Evolutionary conservation across 2,888 invertebrate species (phyloP), one percentile per base, ranked within the genome.

Genomic region (Oithona nana): DNA sequence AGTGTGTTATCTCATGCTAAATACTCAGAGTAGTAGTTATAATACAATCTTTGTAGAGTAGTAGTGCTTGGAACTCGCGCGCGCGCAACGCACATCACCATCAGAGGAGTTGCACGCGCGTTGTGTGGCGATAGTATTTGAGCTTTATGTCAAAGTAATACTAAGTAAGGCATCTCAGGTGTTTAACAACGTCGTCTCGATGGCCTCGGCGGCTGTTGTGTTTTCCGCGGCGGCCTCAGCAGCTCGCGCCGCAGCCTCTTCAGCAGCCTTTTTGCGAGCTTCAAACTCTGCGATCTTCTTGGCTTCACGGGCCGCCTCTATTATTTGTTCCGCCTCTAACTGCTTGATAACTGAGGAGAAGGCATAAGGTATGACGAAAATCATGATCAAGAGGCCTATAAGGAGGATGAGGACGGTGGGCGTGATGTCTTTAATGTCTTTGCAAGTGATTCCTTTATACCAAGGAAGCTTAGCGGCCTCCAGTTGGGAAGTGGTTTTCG

Each of bases 291-390:
- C 57, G 13, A 57, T 24, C n/a, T 30, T 24, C 6, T 6, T 16
- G 39, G 39, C 39, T 16, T 39, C 39, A n/a, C 28, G 24, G 11
- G 24, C 26, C 22, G 8, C 22, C 28, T 59, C 59, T 28, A 59
- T 16, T 4, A 50, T 24, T 29, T 48, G 24, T 29, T 59, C 59
- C 20, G 59, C 59, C 49, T 59, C 48, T n/a, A 59, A 50, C 49
- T 59, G 59, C 49, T 59, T 59, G 59, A 59, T 59, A 22, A 59
- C 59, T 22, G 28, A 49, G 22, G 59, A 59, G 28, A 59, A 59
- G 13, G 59, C 59, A n/a, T 59, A 59, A 6, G 59, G 59, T 50
- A 59, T 59, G 50, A 59, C 59, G 29, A 59, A 59, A 28, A 59
- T 59, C 59, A 59, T 59, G 49, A 59, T 59, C 26, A 59, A 50